Conservation (phyloP, 23 tunicate species). For the Trididemnum miniatum region DNA sequence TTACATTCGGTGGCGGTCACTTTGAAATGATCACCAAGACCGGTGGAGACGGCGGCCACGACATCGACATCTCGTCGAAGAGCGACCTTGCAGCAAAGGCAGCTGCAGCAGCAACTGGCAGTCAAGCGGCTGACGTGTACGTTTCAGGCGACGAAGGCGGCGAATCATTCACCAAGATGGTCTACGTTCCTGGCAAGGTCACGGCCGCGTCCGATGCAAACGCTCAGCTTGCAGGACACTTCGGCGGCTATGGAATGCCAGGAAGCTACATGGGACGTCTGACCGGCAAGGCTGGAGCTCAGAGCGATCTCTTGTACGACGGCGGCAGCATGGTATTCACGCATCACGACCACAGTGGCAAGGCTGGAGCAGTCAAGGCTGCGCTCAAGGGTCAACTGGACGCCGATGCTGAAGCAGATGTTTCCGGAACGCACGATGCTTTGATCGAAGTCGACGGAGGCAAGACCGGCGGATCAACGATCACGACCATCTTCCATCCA, state of each 20-base stretch:
- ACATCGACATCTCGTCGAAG: background rate
- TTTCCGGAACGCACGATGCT: background rate
- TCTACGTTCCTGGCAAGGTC: background rate
- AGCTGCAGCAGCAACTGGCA: background rate
- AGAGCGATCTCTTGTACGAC: background rate
- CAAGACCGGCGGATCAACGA: background rate
- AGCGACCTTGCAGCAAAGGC: background rate
- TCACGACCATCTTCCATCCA: background rate
- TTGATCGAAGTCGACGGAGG: background rate
- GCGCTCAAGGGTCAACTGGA: background rate
- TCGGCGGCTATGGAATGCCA: background rate
- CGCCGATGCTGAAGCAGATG: background rate
- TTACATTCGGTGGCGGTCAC: background rate
- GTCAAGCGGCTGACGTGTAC: background rate
- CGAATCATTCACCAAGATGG: background rate
- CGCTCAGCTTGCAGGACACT: background rate
- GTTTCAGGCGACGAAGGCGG: background rate
- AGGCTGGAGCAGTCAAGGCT: background rate
- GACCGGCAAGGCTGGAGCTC: background rate
- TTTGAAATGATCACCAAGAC: background rate
- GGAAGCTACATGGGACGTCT: background rate
- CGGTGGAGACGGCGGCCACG: background rate
- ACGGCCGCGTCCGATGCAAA: background rate
- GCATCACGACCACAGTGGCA: background rate
- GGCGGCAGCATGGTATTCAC: background rate